Evolutionary conservation across 2,888 invertebrate species (phyloP).

Genomic region (Nemapogon koenigi): DNA sequence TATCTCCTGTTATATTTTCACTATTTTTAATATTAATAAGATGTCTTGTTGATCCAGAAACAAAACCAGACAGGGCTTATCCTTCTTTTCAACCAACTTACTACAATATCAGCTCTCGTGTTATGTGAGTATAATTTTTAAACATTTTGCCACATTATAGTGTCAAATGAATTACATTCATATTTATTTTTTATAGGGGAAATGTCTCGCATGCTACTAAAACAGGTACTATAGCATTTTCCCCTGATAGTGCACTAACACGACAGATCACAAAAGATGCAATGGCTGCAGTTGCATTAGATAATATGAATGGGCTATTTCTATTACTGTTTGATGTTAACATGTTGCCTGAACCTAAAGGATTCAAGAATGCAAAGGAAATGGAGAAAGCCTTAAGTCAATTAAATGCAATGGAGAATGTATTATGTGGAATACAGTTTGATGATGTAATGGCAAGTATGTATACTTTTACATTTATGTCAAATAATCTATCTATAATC

Average conservation of each 20-base stretch:
- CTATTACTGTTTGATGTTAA: conserved; percentile 38
- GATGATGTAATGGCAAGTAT: conserved; percentile 51
- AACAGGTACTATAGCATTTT: conserved; percentile 48
- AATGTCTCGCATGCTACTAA: conserved; percentile 40
- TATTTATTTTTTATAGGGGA: conserved; percentile 26
- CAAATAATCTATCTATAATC: neutral
- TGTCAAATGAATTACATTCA: neutral
- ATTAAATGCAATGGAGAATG: conserved; percentile 47
- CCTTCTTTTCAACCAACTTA: conserved; percentile 45
- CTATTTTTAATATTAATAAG: conserved; percentile 75
- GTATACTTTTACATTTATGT: conserved; percentile 19
- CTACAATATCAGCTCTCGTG: conserved; percentile 42
- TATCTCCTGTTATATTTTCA: conserved; percentile 73
- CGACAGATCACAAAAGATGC: conserved; percentile 42
- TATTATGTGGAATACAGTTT: conserved; percentile 52
- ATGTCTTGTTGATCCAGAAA: conserved; percentile 69
- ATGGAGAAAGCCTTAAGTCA: conserved; percentile 42
- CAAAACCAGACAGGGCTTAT: conserved; percentile 38
- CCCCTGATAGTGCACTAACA: conserved; percentile 47
- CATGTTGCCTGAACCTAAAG: conserved; percentile 45
- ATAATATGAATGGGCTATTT: conserved; percentile 32
- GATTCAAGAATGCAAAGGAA: conserved; percentile 38
- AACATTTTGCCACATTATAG: neutral
- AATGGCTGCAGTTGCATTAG: conserved; percentile 38
- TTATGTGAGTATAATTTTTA: conserved; percentile 33